phyloP scores from a whole-genome alignment of 2,113 vertebrate genomes.

The Anas platyrhynchos region DNA sequence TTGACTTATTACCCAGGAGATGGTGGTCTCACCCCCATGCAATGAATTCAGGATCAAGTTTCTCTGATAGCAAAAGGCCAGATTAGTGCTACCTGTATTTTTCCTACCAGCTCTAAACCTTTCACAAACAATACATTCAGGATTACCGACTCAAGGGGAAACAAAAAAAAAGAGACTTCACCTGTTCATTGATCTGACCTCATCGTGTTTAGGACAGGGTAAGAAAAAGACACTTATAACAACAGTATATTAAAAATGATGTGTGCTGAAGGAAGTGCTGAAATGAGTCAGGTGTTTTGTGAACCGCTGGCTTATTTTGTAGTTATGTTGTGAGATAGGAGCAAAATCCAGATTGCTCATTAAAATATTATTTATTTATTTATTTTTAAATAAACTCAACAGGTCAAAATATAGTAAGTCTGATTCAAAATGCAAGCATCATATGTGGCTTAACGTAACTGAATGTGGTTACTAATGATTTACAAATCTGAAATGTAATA shows the following conservation, averaged over 20 bases:
- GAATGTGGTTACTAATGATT: neutral
- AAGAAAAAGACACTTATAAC: conserved; percentile 19
- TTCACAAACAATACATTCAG: conserved; percentile 48
- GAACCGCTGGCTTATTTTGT: neutral
- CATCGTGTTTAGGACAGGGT: neutral
- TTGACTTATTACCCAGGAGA: conserved; percentile 57
- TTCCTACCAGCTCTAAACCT: conserved; percentile 40
- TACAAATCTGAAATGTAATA: neutral
- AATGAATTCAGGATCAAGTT: conserved; percentile 61
- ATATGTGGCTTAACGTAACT: neutral
- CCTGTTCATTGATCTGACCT: conserved; percentile 32
- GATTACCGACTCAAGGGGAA: conserved; percentile 19
- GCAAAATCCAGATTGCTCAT: neutral
- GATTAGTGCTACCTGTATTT: conserved; percentile 51
- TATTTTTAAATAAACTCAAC: neutral
- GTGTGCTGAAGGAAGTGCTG: neutral
- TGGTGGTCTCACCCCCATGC: neutral
- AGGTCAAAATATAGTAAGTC: neutral
- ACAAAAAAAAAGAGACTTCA: conserved; percentile 5
- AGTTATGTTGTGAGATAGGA: neutral
- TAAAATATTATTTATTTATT: neutral
- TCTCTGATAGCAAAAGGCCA: conserved; percentile 54
- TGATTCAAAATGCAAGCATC: neutral
- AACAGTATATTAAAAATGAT: conserved; percentile 35
- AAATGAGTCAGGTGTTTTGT: neutral